Percentiles rank a stretch among this genome's conserved stretches.
Conservation (phyloP, 2,888 invertebrate species). For the Lypha dubia region DNA sequence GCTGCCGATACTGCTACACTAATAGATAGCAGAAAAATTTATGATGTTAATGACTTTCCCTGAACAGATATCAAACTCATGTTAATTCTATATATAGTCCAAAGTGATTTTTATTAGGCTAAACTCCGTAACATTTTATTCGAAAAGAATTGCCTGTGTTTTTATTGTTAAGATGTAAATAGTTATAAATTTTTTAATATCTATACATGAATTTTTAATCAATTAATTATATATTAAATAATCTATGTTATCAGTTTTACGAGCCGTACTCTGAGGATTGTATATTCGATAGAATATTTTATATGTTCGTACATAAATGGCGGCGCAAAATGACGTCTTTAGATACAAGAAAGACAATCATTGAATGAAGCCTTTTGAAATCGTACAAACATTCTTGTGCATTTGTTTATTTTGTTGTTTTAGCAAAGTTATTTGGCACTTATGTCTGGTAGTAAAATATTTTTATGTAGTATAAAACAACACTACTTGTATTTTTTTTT, state of each 20-base stretch:
- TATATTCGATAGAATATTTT: background rate
- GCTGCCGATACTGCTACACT: no score
- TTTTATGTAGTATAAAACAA: conserved; percentile 1
- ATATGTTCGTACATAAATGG: conserved; percentile 10
- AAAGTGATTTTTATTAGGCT: no score
- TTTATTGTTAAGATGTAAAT: no score
- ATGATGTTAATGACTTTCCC: no score
- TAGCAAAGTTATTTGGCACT: conserved; percentile 32
- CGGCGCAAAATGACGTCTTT: conserved; percentile 42
- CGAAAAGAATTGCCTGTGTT: no score
- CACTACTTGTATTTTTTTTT: conserved; percentile 32
- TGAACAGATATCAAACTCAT: no score
- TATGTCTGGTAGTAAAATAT: conserved; percentile 39
- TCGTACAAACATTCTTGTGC: background rate
- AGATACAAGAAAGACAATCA: conserved; percentile 30
- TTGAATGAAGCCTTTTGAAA: background rate
- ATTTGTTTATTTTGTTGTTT: conserved; percentile 6
- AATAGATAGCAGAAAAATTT: no score
- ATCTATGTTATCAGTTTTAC: background rate
- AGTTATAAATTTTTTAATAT: no score
- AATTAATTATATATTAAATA: no score
- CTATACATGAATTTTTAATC: no score
- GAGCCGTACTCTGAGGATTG: background rate
- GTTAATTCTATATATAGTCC: no score
- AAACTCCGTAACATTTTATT: no score